phyloP scores from a whole-genome alignment of 1,140 invertebrate genomes.

The Eumeta japonica region DNA sequence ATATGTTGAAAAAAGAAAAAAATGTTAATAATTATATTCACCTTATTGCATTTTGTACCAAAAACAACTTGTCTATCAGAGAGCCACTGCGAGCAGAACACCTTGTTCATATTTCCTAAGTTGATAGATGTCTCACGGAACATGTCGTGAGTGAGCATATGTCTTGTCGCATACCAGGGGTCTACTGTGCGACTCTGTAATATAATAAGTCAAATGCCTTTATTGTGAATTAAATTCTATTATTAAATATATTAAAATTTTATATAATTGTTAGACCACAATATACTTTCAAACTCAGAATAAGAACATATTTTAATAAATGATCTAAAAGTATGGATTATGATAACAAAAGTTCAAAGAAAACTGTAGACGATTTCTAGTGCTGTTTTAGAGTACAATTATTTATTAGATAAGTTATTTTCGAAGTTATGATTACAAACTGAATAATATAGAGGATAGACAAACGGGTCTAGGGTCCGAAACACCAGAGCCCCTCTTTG shows the following conservation, averaged over 20 bases:
- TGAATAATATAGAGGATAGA: no score
- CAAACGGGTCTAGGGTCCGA: no score
- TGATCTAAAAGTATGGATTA: no score
- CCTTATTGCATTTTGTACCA: slow-evolving; percentile 96
- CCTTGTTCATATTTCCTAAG: slow-evolving; percentile 89
- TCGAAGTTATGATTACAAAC: no score
- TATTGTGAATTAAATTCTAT: neutral
- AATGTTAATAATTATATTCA: slow-evolving; percentile 34
- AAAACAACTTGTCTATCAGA: slow-evolving; percentile 92
- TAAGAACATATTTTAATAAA: no score
- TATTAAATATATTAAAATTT: slow-evolving; percentile 3
- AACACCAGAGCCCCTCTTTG: no score
- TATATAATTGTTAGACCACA: neutral
- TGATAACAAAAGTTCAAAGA: no score
- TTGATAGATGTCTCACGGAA: slow-evolving; percentile 80
- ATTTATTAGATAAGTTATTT: no score
- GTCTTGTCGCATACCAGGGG: slow-evolving; percentile 76
- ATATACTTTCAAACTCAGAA: slow-evolving; percentile 3
- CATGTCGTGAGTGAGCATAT: slow-evolving; percentile 86
- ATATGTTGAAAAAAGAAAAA: neutral
- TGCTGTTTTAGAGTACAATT: no score
- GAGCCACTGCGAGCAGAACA: slow-evolving; percentile 95
- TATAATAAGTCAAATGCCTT: slow-evolving; percentile 5
- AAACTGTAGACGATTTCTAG: no score
- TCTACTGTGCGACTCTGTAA: slow-evolving; percentile 65